Conservation (phyloP, 1,140 invertebrate species). For the Caenorhabditis brenneri region DNA sequence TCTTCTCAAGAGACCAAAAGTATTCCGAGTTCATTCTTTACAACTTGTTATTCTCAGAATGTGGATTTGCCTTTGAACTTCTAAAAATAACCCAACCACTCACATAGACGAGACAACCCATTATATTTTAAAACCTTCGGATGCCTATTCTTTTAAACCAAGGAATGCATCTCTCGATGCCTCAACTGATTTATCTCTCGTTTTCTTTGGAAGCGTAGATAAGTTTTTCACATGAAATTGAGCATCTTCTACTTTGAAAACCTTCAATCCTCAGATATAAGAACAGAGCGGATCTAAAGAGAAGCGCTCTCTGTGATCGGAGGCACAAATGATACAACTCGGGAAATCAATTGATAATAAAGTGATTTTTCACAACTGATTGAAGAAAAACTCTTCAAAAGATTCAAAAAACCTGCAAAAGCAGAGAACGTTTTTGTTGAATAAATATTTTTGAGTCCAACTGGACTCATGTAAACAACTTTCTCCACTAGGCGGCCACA, state of each 20-base stretch:
- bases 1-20: too few relatives aligned
- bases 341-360: too few relatives aligned
- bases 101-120: neutral
- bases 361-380: too few relatives aligned
- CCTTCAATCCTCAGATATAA: too few relatives aligned
- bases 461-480: neutral
- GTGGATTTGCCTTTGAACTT: neutral
- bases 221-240: neutral
- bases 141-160: neutral
- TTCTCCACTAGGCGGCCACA: neutral
- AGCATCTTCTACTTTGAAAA: neutral
- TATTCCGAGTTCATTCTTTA: too few relatives aligned
- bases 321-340: too few relatives aligned
- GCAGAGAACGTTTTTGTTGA: neutral
- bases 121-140: neutral
- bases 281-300: too few relatives aligned
- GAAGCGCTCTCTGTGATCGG: too few relatives aligned
- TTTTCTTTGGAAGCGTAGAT: neutral
- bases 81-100: neutral
- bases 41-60: neutral
- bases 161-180: neutral
- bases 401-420: neutral
- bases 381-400: neutral
- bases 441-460: neutral
- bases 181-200: neutral